Percentiles rank a stretch among this genome's conserved stretches.
phyloP scores from a whole-genome alignment of 2,797 vertebrate genomes.

The Channa striata region DNA sequence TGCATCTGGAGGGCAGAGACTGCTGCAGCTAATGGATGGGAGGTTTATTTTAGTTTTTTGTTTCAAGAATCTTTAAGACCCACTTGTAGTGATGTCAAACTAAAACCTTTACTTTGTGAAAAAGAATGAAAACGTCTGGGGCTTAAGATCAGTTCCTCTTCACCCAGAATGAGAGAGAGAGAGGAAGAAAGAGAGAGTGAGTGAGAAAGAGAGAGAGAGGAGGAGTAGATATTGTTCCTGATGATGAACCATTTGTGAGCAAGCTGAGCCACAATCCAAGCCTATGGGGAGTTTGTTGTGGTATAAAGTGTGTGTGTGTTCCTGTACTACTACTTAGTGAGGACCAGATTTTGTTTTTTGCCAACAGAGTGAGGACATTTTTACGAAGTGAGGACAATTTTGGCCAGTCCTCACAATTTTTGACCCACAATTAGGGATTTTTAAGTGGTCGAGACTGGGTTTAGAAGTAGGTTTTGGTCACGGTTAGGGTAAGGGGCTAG shows the following conservation, averaged over 20 bases:
- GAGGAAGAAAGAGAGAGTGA: neutral
- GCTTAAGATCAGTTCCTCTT: constrained; percentile 8
- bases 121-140: neutral
- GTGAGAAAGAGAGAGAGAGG: too few species aligned
- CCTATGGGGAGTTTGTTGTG: constrained; percentile 46
- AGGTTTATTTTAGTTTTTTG: constrained; percentile 19
- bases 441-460: too few species aligned
- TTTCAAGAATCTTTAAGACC: constrained; percentile 18
- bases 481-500: too few species aligned
- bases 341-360: too few species aligned
- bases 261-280: constrained; percentile 30
- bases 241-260: constrained; percentile 53
- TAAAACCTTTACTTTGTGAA: constrained; percentile 5
- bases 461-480: too few species aligned
- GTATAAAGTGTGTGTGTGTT: constrained; percentile 48
- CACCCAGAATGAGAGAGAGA: constrained; percentile 4
- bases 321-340: too few species aligned
- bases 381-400: too few species aligned
- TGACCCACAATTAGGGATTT: too few species aligned
- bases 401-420: too few species aligned
- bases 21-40: constrained; percentile 18
- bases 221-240: constrained; percentile 38
- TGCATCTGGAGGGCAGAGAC: constrained; percentile 50
- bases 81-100: constrained; percentile 19
- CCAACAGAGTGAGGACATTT: too few species aligned